Conservation (phyloP, 2,888 invertebrate species). For the Sympetrum striolatum region DNA sequence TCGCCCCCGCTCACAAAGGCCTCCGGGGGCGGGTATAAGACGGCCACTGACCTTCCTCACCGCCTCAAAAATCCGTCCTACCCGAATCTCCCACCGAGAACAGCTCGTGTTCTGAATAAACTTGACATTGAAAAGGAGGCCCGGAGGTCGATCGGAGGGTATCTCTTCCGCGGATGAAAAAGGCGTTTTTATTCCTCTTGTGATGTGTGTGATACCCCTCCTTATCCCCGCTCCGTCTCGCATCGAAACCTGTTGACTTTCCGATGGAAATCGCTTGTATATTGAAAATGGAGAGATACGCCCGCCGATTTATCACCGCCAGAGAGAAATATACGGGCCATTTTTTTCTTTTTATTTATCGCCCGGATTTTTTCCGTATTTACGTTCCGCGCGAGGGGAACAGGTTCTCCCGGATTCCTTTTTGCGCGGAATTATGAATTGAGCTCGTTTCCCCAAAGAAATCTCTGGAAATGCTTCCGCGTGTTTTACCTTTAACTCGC, state of each 20-base stretch:
- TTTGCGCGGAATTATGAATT: neutral
- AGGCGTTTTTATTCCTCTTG: neutral
- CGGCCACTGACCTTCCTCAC: neutral
- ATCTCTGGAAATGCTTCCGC: neutral
- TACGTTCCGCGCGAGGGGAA: neutral
- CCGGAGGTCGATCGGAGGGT: neutral
- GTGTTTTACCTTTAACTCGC: neutral
- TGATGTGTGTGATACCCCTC: neutral
- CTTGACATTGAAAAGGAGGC: slow-evolving; percentile 36
- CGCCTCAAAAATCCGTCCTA: neutral
- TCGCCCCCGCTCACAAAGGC: neutral
- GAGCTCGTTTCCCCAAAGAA: neutral
- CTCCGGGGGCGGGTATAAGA: neutral
- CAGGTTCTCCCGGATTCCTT: neutral
- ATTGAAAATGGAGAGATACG: slow-evolving; percentile 29
- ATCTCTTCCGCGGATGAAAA: neutral
- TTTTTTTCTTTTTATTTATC: neutral
- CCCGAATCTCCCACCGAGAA: neutral
- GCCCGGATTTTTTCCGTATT: neutral
- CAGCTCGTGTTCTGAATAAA: slow-evolving; percentile 32
- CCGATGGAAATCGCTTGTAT: slow-evolving; percentile 32
- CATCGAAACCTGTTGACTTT: slow-evolving; percentile 39
- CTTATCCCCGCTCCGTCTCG: neutral
- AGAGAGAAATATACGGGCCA: neutral
- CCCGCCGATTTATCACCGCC: slow-evolving; percentile 23